Conservation (phyloP, 2,113 vertebrate genomes). For the Chrysemys picta region DNA sequence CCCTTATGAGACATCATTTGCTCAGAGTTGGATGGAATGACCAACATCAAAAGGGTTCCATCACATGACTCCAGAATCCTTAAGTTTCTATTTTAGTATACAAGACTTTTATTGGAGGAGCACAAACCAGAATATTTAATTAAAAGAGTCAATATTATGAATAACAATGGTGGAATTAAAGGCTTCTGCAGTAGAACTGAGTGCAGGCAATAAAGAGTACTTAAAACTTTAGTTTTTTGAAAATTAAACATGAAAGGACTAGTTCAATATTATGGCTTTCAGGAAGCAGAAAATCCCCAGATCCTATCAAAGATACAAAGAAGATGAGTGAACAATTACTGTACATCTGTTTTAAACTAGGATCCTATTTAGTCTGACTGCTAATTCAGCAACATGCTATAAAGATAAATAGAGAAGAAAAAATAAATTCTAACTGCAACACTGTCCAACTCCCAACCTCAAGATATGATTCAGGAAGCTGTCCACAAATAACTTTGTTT, state of each 20-base stretch:
- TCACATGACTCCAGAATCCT: conserved; percentile 42
- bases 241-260: not conserved
- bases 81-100: conserved; percentile 29
- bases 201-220: not conserved
- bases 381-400: not conserved
- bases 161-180: not conserved
- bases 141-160: conserved; percentile 2
- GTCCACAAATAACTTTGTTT: not conserved
- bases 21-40: conserved; percentile 50
- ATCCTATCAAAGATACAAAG: not conserved
- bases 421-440: not conserved
- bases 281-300: not conserved
- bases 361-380: not conserved
- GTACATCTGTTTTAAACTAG: not conserved
- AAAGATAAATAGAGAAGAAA: not conserved
- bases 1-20: conserved; percentile 63
- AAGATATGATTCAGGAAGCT: not conserved
- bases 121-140: conserved; percentile 10
- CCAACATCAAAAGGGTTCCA: conserved; percentile 43
- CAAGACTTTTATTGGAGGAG: conserved; percentile 22
- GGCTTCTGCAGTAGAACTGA: not conserved
- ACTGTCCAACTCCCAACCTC: not conserved
- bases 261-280: not conserved
- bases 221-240: conserved; percentile 1
- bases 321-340: not conserved